Base-by-base conservation (phyloP, 2,113 vertebrate species). In the Glaucomys volans region DNA sequence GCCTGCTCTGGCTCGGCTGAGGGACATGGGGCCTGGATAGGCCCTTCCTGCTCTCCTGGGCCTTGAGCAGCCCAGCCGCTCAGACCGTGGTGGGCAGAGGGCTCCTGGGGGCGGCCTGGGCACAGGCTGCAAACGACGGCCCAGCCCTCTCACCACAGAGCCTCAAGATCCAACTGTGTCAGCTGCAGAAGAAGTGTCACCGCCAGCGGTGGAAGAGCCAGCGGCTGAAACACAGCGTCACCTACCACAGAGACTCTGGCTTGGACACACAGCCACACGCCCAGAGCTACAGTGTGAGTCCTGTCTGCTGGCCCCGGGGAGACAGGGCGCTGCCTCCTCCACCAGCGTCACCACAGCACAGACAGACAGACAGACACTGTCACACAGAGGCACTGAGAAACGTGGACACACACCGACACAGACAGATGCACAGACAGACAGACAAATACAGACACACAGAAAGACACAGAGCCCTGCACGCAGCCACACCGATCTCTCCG, bases 101-200 rank as follows among this genome's bases (percentile, higher is more conserved):
- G 64, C 18, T 44, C 13, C 72, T 44, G 5, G 24, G 26, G 74
- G 12, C 42, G 11, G 22, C 79, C 62, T 64, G 16, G 35, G 13
- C 5, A 2, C 28, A n/a, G 9, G n/a, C 37, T n/a, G 30, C 47
- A 4, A 0, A 0, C 17, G 32, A 18, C 57, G 76, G 69, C 28
- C 32, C 3, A 11, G 11, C 20, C 11, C 18, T 24, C 22, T 71
- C 28, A 0, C 52, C 4, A 0, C 91, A 94, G 93, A 28, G 59
- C 77, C 93, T 97, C 77, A 82, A 72, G 89, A 85, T 54, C 40
- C 35, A 0, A 14, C 81, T 92, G 13, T 88, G 66, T 10, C 96
- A 85, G 81, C 81, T 95, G 71, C 91, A 90, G 59, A 80, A 42
- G 79, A 92, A 50, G 35, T 81, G 44, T 24, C 62, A 76, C 59